Evolutionary conservation across 1,140 invertebrate genomes (phyloP), one percentile per base, ranked within the genome.

Genomic region (Apis cerana): DNA sequence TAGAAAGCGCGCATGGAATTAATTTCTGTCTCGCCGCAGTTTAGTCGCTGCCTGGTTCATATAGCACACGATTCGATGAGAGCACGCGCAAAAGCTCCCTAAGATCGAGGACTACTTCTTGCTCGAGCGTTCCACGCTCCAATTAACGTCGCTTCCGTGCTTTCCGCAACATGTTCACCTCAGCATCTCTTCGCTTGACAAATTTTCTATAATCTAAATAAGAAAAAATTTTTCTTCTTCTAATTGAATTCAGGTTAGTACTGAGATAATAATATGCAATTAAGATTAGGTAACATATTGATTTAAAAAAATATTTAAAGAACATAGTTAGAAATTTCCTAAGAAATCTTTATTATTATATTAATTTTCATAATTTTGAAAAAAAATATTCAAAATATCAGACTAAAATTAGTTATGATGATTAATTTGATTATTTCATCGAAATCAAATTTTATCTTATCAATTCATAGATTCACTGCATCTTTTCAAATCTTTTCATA

Each of bases 71-170:
- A 67, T 56, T 67, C 50, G 43, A n/a, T 33, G 43, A 67, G 65
- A 67, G 43, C 65, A 54, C 61, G 61, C 62, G 75, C 50, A 62
- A 77, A 77, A 77, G 75, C 62, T 77, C 54, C 43, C 75, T 43
- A 56, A 65, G 62, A 77, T 77, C 75, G 75, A 77, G 62, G 75
- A 77, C 75, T 67, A 52, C 61, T 67, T 67, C 62, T 33, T 56
- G 19, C 75, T 56, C 50, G 61, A 77, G 50, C 52, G 33, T 58
- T 68, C 10, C 75, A 68, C 64, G 75, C 75, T 77, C 62, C 64
- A 68, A 58, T 77, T 77, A 77, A 68, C 75, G 33, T 23, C 33
- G 33, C 23, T 43, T 77, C 75, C 52, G 75, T 27, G 65, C 27
- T 77, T 68, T 77, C 52, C 27, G 50, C 27, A 15, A n/a, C 75